Conservation (phyloP, 2,888 invertebrate genomes). For the Epistrophe eligans region DNA sequence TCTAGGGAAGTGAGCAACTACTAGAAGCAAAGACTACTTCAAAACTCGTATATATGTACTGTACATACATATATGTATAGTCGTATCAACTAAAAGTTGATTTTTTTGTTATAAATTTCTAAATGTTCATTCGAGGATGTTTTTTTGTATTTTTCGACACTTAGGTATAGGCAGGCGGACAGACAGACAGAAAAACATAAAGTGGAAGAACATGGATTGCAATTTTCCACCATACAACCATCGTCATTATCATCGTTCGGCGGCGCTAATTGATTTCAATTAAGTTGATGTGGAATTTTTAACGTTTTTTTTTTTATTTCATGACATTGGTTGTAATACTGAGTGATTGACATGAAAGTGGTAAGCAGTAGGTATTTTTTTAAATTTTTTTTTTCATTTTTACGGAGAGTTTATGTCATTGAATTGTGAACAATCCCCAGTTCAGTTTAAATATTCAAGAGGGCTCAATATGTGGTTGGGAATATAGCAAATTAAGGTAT, state of each 20-base stretch:
- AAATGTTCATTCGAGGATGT: slow-evolving; percentile 44
- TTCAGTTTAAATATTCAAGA: slow-evolving; percentile 10
- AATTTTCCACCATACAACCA: slow-evolving; percentile 50
- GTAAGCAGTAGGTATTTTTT: slow-evolving; percentile 45
- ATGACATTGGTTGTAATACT: slow-evolving; percentile 60
- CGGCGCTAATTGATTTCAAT: slow-evolving; percentile 73
- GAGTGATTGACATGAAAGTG: slow-evolving; percentile 69
- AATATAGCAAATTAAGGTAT: slow-evolving; percentile 7
- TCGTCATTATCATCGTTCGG: slow-evolving; percentile 7
- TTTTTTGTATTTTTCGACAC: slow-evolving; percentile 41
- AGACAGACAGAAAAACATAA: slow-evolving; percentile 27
- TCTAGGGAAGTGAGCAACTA: slow-evolving; percentile 48
- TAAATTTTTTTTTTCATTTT: background rate
- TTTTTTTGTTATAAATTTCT: slow-evolving; percentile 19
- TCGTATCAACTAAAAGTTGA: background rate
- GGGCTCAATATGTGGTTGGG: slow-evolving; percentile 20
- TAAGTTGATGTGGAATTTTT: slow-evolving; percentile 66
- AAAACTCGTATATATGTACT: slow-evolving; percentile 30
- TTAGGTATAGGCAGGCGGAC: slow-evolving; percentile 12
- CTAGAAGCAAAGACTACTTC: slow-evolving; percentile 27
- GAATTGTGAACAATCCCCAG: slow-evolving; percentile 17
- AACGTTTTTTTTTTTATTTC: slow-evolving; percentile 37
- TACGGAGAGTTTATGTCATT: background rate
- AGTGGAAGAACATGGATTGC: slow-evolving; percentile 52
- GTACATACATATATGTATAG: too few species aligned